A percentile compares a stretch with the other conserved stretches of the same genome.
Conservation (phyloP, 1,140 invertebrate genomes). For the Antheraea pernyi region DNA sequence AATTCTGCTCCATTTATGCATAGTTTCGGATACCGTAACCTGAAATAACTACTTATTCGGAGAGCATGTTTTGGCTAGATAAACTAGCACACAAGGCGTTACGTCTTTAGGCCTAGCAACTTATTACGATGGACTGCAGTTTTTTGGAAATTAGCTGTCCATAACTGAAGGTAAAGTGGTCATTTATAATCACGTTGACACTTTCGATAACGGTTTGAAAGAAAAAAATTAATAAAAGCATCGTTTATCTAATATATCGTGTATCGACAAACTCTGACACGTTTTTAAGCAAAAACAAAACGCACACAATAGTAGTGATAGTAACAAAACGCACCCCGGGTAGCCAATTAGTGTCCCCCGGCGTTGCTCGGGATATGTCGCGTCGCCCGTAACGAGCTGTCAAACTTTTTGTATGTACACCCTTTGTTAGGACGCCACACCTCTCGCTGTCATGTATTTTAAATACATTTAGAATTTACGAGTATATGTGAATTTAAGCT, state of each 20-base stretch:
- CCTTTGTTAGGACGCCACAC: slow-evolving; percentile 37
- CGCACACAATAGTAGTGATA: slow-evolving; percentile 11
- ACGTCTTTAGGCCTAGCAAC: too few relatives aligned
- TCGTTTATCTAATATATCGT: background rate
- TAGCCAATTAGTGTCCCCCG: slow-evolving; percentile 48
- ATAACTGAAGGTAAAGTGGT: too few relatives aligned
- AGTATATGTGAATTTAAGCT: background rate
- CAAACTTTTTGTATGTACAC: slow-evolving; percentile 50
- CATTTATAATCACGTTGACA: too few relatives aligned
- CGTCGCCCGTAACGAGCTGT: slow-evolving; percentile 48
- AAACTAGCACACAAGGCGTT: too few relatives aligned
- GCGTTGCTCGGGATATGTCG: background rate
- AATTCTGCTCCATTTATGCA: too few relatives aligned
- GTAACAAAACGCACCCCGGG: slow-evolving; percentile 40
- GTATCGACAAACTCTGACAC: background rate
- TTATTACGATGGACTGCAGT: too few relatives aligned
- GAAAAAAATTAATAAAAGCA: too few relatives aligned
- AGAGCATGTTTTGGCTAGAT: too few relatives aligned
- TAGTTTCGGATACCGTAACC: too few relatives aligned
- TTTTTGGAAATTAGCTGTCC: too few relatives aligned
- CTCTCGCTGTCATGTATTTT: background rate
- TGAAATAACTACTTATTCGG: too few relatives aligned
- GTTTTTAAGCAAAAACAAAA: background rate
- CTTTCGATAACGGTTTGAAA: too few relatives aligned
- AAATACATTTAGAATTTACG: background rate